Conservation (phyloP, 2,113 vertebrate genomes). For the Emydura subglobosa region DNA sequence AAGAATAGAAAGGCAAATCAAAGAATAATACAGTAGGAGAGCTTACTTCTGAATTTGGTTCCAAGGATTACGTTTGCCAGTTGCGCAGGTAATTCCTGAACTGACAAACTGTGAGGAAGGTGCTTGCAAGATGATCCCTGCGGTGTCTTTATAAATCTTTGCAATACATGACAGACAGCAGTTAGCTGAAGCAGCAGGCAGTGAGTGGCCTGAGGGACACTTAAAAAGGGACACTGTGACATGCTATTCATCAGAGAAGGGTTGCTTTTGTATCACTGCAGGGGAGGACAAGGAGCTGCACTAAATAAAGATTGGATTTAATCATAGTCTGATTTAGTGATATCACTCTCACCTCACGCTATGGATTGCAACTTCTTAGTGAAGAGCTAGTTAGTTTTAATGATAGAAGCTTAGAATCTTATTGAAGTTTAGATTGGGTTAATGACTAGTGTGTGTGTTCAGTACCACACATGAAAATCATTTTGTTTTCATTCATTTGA, state of each 20-base stretch:
- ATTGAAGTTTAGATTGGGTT: slow-evolving; percentile 64
- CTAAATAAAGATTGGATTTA: slow-evolving; percentile 64
- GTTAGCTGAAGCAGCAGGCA: slow-evolving; percentile 43
- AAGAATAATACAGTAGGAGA: not conserved
- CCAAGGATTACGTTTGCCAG: not conserved
- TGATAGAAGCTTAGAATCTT: slow-evolving; percentile 32
- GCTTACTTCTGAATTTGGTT: not conserved
- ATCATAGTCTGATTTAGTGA: slow-evolving; percentile 50
- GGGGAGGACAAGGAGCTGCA: slow-evolving; percentile 17
- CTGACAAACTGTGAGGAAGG: not conserved
- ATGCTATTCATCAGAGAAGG: not conserved
- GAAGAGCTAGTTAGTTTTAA: slow-evolving; percentile 55
- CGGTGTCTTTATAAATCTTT: not conserved
- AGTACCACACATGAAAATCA: slow-evolving; percentile 19
- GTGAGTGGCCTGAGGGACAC: slow-evolving; percentile 13
- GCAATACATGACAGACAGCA: slow-evolving; percentile 14
- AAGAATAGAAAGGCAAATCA: accelerated
- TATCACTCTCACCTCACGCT: slow-evolving; percentile 15
- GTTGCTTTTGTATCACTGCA: slow-evolving; percentile 40
- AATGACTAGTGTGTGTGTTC: slow-evolving; percentile 48
- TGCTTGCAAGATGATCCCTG: not conserved
- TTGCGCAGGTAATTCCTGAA: not conserved
- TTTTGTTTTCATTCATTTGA: slow-evolving; percentile 44
- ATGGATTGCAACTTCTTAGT: slow-evolving; percentile 38
- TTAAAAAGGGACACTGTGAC: slow-evolving; percentile 52